Evolutionary conservation across 1,140 invertebrate species (phyloP).

Genomic region (Halyomorpha halys): DNA sequence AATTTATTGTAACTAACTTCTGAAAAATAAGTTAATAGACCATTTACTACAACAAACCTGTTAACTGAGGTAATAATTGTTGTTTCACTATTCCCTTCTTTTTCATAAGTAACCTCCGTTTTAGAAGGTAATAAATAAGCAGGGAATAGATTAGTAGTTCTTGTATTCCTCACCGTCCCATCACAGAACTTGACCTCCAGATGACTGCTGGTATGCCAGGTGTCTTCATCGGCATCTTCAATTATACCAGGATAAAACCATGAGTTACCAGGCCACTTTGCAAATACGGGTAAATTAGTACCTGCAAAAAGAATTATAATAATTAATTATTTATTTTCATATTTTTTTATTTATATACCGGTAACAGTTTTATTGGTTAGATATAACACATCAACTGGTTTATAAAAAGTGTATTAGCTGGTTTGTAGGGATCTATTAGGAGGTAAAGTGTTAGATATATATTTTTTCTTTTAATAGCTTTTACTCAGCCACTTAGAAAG

Average conservation of each 20-base stretch:
- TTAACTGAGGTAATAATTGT: neutral
- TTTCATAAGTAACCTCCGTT: constrained; percentile 7
- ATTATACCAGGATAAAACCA: constrained; percentile 5
- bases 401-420: too few relatives aligned
- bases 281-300: constrained; percentile 6
- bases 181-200: constrained; percentile 4
- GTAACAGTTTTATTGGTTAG: too few relatives aligned
- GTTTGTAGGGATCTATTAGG: too few relatives aligned
- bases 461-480: too few relatives aligned
- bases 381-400: too few relatives aligned
- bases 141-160: neutral
- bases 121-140: neutral
- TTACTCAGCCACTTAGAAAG: too few relatives aligned
- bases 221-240: constrained; percentile 6
- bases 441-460: too few relatives aligned
- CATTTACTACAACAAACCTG: neutral
- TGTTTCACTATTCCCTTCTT: constrained; percentile 4
- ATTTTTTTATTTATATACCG: too few relatives aligned
- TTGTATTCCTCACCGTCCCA: neutral
- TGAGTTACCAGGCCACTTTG: constrained; percentile 3
- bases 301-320: neutral
- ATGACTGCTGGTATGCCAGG: constrained; percentile 3
- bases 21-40: too few relatives aligned
- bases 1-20: too few relatives aligned
- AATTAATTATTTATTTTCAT: too few relatives aligned